Conservation (phyloP, 2,888 invertebrate species). For the Rhabditoides inermis region DNA sequence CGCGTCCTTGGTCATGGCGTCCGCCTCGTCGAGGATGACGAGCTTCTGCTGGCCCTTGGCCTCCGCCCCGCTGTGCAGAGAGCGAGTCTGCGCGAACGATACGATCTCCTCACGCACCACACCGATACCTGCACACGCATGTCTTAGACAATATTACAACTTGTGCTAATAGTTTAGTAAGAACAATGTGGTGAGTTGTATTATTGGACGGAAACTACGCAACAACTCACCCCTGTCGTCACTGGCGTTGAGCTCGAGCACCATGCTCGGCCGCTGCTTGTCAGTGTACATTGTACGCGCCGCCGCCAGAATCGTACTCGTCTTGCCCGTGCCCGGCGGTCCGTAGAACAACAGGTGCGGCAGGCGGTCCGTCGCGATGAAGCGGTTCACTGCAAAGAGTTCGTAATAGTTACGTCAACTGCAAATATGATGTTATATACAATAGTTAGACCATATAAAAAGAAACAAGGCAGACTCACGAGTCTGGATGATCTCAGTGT, state of each 20-base stretch:
- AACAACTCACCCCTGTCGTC: slow-evolving; percentile 98
- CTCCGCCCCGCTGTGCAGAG: slow-evolving; percentile 59
- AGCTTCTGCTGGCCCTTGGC: slow-evolving; percentile 63
- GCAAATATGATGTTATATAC: neutral
- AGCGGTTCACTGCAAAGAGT: slow-evolving; percentile 53
- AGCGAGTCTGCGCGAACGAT: slow-evolving; percentile 90
- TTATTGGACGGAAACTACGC: too few species aligned
- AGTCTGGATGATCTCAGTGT: slow-evolving; percentile 89
- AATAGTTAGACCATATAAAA: neutral
- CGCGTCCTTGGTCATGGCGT: slow-evolving; percentile 98
- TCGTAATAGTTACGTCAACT: neutral
- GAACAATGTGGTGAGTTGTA: too few species aligned
- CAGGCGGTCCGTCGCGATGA: slow-evolving; percentile 80
- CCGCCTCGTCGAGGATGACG: slow-evolving; percentile 94
- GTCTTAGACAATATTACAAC: neutral
- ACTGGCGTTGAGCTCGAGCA: slow-evolving; percentile 82
- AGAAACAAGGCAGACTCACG: slow-evolving; percentile 63
- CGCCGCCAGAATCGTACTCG: slow-evolving; percentile 90
- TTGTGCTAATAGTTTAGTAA: neutral
- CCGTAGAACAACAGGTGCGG: slow-evolving; percentile 95
- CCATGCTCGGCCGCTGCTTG: slow-evolving; percentile 85
- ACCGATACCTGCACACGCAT: slow-evolving; percentile 78
- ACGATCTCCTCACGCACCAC: slow-evolving; percentile 80
- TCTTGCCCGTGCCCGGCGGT: slow-evolving; percentile 92
- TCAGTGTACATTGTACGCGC: slow-evolving; percentile 82